Evolutionary conservation across 2,888 invertebrate species (phyloP), one percentile per base, ranked within the genome.

Genomic region (Bugula neritina): DNA sequence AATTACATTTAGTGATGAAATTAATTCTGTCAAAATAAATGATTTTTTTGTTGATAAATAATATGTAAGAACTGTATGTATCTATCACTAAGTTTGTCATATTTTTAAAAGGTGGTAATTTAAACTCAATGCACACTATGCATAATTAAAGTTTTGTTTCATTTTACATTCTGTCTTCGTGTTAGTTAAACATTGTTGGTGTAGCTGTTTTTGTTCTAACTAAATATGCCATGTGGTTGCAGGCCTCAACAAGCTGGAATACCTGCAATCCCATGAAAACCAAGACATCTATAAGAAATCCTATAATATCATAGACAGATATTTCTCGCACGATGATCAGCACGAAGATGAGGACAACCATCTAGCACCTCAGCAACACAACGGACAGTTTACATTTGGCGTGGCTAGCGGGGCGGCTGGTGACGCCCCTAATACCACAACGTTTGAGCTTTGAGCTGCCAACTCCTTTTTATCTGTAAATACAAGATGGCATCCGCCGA

Each of bases 231-330:
- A 5, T 43, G 10, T 43, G 43, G 5, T 43, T n/a, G 70, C 52
- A 93, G 94, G 97, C 81, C 87, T 98, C 83, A 97, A 98, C 84
- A 97, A 97, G 87, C 95, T 98, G 77, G 97, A 98, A 86, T 97
- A 93, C 85, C 87, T 98, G 71, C 97, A 98, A 85, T 94, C 94
- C 63, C 96, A 98, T 84, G 93, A 95, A 84, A 97, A 97, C 83
- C 89, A 92, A 84, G 96, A 97, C 79, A 94, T 98, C 77, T 98
- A 97, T 86, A 91, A 94, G 85, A 96, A 96, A 86, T 93, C 96
- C 71, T 97, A 93, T 84, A 93, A 94, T 83, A 94, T 98, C 78
- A 96, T 98, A 79, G 96, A 97, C 85, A 91, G 91, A 81, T 97
- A 91, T 87, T 98, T 97, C 84, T 91, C 93, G 25, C 90, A 92